These are phyloP conservation scores for Leuciscus waleckii DNA, from an alignment of 2,797 vertebrate species.

Conservation along the genomic window DNA sequence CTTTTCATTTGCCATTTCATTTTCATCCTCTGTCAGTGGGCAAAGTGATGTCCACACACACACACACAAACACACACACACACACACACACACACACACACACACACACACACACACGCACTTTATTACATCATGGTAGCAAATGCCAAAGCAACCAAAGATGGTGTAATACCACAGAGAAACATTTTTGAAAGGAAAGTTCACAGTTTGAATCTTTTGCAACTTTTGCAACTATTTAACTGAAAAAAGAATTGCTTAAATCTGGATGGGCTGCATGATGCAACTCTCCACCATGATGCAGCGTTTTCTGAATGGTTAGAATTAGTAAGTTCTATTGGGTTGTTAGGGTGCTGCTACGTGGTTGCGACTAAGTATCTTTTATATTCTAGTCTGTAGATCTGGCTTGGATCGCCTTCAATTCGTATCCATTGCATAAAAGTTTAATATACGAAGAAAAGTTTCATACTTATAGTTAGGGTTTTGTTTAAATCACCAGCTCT, in stretches of 20 bases:
- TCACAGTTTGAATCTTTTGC: neutral
- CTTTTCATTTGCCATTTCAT: slow-evolving; percentile 25
- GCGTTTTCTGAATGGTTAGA: neutral
- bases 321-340: slow-evolving; percentile 24
- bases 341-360: slow-evolving; percentile 16
- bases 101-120: neutral
- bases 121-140: slow-evolving; percentile 8
- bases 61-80: neutral
- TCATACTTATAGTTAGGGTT: neutral
- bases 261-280: neutral
- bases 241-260: slow-evolving; percentile 43
- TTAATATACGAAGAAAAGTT: neutral
- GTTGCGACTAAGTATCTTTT: neutral
- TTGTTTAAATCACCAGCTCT: neutral
- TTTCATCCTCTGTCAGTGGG: neutral
- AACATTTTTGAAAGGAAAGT: slow-evolving; percentile 26
- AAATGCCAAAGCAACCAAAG: slow-evolving; percentile 21
- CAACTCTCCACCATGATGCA: neutral
- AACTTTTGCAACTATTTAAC: too few species aligned
- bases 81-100: neutral
- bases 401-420: neutral
- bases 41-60: neutral
- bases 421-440: neutral
- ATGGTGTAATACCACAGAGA: slow-evolving; percentile 32
- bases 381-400: neutral